Conservation (phyloP, 2,113 vertebrate genomes). For the Dasyornis broadbenti region DNA sequence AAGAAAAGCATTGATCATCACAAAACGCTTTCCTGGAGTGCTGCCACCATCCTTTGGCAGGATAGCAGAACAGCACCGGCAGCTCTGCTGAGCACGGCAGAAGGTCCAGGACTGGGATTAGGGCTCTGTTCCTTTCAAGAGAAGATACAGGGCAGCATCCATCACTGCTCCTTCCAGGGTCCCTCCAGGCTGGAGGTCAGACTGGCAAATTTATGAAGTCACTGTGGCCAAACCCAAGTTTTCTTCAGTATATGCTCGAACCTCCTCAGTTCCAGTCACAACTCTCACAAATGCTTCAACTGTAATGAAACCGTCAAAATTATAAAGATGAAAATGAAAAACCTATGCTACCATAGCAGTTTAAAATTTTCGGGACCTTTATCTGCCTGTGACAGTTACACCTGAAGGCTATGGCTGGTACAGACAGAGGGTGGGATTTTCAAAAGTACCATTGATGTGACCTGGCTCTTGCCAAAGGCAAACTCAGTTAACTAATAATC, state of each 20-base stretch:
- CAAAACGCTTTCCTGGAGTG: background rate
- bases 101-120: background rate
- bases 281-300: background rate
- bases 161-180: background rate
- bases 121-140: background rate
- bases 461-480: background rate
- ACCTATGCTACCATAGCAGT: accelerated
- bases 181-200: background rate
- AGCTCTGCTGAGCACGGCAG: background rate
- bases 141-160: background rate
- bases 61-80: background rate
- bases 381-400: background rate
- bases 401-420: background rate
- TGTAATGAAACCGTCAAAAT: background rate
- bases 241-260: background rate
- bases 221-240: background rate
- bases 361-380: background rate
- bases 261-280: background rate
- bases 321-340: background rate
- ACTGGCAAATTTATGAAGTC: background rate
- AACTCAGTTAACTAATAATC: background rate
- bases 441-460: background rate
- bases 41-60: background rate
- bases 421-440: background rate
- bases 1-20: background rate